Evolutionary conservation across 2,888 invertebrate species (phyloP).

Genomic region (Melieria crassipennis): DNA sequence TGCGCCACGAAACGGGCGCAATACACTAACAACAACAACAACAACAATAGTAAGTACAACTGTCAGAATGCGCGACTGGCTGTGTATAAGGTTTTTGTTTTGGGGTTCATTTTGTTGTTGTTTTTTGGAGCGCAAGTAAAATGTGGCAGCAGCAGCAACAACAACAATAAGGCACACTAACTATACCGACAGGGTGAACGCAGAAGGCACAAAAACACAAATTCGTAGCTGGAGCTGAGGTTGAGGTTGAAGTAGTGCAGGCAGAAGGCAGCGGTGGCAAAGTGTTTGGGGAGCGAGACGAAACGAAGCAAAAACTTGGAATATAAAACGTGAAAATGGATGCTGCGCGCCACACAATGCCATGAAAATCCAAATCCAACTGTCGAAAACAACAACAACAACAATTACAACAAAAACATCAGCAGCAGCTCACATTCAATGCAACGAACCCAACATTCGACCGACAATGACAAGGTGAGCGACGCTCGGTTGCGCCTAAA

Average conservation of each 20-base stretch:
- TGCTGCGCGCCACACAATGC: slow-evolving; percentile 36
- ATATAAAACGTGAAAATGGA: slow-evolving; percentile 38
- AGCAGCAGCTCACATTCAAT: neutral
- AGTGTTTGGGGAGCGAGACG: slow-evolving; percentile 44
- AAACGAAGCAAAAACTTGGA: neutral
- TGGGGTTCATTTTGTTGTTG: too few relatives aligned
- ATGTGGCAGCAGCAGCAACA: slow-evolving; percentile 7
- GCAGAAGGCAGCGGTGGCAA: slow-evolving; percentile 50
- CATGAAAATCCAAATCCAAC: slow-evolving; percentile 53
- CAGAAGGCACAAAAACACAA: slow-evolving; percentile 19
- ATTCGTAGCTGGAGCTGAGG: slow-evolving; percentile 42
- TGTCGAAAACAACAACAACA: slow-evolving; percentile 57
- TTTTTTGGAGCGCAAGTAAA: slow-evolving; percentile 8
- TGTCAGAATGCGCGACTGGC: neutral
- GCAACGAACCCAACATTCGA: neutral
- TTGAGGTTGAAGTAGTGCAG: slow-evolving; percentile 54
- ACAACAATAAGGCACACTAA: slow-evolving; percentile 29
- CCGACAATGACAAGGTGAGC: neutral
- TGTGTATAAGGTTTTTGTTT: slow-evolving; percentile 12
- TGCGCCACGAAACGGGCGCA: too few relatives aligned
- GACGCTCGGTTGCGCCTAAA: slow-evolving; percentile 15
- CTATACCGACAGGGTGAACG: neutral
- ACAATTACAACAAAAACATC: slow-evolving; percentile 6
- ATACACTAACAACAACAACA: too few relatives aligned
- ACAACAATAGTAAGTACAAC: neutral